Conservation (phyloP, 2,888 invertebrate species). For the Stegana nigrithorax region DNA sequence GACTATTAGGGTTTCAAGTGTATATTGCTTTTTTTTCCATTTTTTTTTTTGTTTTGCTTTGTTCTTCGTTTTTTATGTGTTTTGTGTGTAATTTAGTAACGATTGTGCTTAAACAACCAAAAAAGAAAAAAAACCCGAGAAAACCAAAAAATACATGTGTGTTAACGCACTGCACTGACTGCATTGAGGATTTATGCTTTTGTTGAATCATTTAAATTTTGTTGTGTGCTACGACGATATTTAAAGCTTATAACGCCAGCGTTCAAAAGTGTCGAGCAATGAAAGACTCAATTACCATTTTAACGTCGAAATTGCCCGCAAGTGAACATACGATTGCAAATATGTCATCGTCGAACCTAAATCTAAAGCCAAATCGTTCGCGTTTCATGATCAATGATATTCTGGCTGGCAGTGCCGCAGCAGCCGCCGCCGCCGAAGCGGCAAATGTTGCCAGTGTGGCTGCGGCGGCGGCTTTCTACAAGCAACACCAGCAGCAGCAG, state of each 20-base stretch:
- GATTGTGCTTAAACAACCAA: no score
- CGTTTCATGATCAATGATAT: constrained; percentile 66
- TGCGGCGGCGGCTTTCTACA: constrained; percentile 54
- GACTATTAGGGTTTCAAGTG: no score
- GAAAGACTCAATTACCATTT: constrained; percentile 66
- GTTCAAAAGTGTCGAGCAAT: constrained; percentile 43
- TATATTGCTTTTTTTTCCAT: no score
- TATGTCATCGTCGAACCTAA: constrained; percentile 56
- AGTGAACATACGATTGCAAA: constrained; percentile 43
- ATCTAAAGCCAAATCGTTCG: constrained; percentile 63
- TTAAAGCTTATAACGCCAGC: constrained; percentile 15
- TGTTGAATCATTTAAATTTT: no score
- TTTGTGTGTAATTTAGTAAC: no score
- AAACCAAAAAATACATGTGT: constrained; percentile 12
- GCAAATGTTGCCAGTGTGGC: constrained; percentile 48
- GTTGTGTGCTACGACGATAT: neutral
- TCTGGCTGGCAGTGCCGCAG: constrained; percentile 61
- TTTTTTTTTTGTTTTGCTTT: no score
- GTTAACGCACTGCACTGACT: no score
- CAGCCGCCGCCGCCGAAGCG: constrained; percentile 51
- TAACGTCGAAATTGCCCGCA: constrained; percentile 54
- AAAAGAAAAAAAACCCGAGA: neutral
- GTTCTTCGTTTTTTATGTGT: no score
- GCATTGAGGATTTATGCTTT: no score
- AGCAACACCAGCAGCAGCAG: constrained; percentile 53